phyloP scores from a whole-genome alignment of 2,797 vertebrate species.

The Pseudotriccus pelzelni region DNA sequence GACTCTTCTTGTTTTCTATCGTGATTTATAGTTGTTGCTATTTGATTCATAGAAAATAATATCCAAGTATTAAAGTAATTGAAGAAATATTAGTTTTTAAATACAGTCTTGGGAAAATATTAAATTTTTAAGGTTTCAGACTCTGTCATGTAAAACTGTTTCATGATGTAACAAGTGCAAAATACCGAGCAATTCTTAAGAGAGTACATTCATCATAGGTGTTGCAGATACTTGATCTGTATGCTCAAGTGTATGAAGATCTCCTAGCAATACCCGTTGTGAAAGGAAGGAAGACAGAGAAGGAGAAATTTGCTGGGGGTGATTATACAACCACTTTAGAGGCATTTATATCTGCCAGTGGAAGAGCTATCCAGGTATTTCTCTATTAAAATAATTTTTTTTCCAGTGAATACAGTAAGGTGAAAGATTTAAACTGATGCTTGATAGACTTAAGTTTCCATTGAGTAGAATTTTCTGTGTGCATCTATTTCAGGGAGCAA shows the following conservation, averaged over 20 bases:
- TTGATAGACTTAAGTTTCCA: background rate
- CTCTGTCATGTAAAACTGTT: background rate
- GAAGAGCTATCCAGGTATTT: slow-evolving; percentile 93
- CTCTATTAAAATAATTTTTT: background rate
- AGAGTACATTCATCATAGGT: slow-evolving; percentile 77
- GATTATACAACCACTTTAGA: slow-evolving; percentile 97
- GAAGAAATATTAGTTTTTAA: background rate
- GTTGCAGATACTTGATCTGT: slow-evolving; percentile 93
- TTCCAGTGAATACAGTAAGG: background rate
- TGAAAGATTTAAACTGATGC: background rate
- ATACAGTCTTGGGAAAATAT: background rate
- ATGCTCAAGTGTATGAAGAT: slow-evolving; percentile 92
- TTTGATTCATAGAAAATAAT: background rate
- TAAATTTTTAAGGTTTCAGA: background rate
- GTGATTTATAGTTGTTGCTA: background rate
- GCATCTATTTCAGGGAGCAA: slow-evolving; percentile 84
- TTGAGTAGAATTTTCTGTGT: background rate
- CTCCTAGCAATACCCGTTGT: slow-evolving; percentile 97
- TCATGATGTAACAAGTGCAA: background rate
- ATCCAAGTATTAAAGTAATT: background rate
- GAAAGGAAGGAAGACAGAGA: slow-evolving; percentile 95
- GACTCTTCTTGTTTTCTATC: background rate
- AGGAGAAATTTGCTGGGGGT: slow-evolving; percentile 97
- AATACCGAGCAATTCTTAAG: background rate
- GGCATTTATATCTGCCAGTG: slow-evolving; percentile 95